Evolutionary conservation across 2,113 vertebrate species (phyloP), one percentile per base, ranked within the genome.

Genomic region (Saccopteryx leptura): DNA sequence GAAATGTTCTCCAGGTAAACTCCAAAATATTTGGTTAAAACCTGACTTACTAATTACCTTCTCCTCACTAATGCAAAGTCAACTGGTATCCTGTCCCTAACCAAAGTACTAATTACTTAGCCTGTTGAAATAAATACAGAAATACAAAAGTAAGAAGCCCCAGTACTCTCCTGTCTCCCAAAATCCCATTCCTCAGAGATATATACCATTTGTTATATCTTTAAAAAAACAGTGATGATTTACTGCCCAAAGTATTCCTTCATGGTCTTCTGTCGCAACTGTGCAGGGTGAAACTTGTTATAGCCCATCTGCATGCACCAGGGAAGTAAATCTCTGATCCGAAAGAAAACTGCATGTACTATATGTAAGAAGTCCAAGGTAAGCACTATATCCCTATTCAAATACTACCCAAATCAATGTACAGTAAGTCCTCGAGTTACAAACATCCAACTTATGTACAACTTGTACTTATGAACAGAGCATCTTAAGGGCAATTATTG

Each of bases 71-170:
- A 74, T 2, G 60, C 2, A 65, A 94, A 93, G 48, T 96, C 58
- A 93, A 52, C 26, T 68, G 72, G 33, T 88, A 87, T 78, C 39
- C 58, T 83, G 12, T 68, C 39, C 63, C n/a, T 75, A 86, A 72
- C 52, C n/a, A 52, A 85, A 90, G 54, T 69, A 50, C 13, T 60
- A 89, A 90, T 46, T 88, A 94, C 7, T 78, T 46, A 65, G 28
- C 28, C 95, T 88, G 24, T 18, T 95, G 18, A 93, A 92, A 94
- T 90, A 95, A 90, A 90, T 66, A 94, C 26, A 56, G n/a, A 96
- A 92, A 85, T 66, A 65, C 15, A 56, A 80, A 85, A 81, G 15
- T 61, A 19, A 76, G 71, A 87, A 90, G 58, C 83, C 31, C 33
- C 33, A 90, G 74, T 33, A 71, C 6, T 87, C 15, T 39, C 7